phyloP scores from a whole-genome alignment of 2,113 vertebrate genomes.

The Mobula birostris region DNA sequence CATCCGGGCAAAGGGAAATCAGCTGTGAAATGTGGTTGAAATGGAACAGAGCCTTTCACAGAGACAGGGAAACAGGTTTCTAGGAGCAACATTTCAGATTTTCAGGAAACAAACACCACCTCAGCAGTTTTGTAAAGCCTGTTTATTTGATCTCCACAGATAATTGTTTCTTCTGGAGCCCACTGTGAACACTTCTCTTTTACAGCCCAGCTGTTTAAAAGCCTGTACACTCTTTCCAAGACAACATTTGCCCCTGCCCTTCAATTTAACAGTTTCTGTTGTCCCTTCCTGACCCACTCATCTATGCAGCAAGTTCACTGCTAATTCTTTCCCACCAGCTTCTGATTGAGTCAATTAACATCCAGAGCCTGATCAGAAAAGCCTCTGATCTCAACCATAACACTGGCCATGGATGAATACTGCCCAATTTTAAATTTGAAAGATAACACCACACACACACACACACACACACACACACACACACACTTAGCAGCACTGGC shows the following conservation, averaged over 20 bases:
- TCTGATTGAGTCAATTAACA: background rate
- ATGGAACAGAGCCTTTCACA: background rate
- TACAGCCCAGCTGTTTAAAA: background rate
- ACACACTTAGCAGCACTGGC: background rate
- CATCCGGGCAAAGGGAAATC: background rate
- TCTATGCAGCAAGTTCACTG: background rate
- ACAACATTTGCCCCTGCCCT: background rate
- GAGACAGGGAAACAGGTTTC: slow-evolving; percentile 2
- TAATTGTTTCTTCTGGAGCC: background rate
- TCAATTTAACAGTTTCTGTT: background rate
- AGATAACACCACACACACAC: too few relatives aligned
- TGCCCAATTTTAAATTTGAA: background rate
- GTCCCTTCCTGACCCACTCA: background rate
- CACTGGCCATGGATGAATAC: background rate
- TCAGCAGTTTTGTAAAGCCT: background rate
- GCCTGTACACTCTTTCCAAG: background rate
- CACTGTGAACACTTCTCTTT: background rate
- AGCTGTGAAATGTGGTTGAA: background rate
- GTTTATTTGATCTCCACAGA: background rate
- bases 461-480: too few relatives aligned
- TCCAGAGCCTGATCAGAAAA: background rate
- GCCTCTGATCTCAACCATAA: too few relatives aligned
- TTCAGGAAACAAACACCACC: background rate
- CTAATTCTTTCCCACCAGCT: background rate
- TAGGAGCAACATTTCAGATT: background rate